phyloP scores from a whole-genome alignment of 2,888 invertebrate species.

The Megamerina dolium region DNA sequence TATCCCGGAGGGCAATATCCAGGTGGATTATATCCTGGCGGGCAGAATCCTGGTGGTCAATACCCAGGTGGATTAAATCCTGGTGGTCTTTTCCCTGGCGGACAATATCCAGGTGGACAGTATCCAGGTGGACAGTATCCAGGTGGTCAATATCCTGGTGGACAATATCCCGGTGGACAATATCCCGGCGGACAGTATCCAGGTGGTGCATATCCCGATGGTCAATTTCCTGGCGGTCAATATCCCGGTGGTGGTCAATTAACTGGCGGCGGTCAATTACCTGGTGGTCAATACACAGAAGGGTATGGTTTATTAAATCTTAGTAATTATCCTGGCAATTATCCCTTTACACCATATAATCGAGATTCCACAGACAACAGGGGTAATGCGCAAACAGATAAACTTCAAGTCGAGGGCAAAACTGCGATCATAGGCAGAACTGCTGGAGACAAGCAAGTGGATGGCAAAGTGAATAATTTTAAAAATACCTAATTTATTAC shows the following conservation, averaged over 20 bases:
- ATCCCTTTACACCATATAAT: neutral
- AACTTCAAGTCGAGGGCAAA: constrained; percentile 28
- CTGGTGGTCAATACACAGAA: constrained; percentile 30
- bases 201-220: constrained; percentile 11
- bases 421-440: constrained; percentile 23
- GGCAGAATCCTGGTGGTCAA: constrained; percentile 20
- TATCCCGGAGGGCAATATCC: constrained; percentile 22
- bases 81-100: constrained; percentile 13
- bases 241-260: constrained; percentile 20
- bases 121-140: constrained; percentile 23
- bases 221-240: constrained; percentile 21
- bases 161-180: constrained; percentile 15
- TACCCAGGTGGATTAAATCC: constrained; percentile 21
- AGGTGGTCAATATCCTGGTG: constrained; percentile 19
- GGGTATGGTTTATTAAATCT: constrained; percentile 32
- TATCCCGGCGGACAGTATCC: constrained; percentile 22
- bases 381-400: neutral
- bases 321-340: constrained; percentile 17
- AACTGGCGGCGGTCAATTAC: constrained; percentile 7
- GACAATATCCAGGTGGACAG: constrained; percentile 20
- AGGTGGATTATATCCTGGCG: constrained; percentile 15
- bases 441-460: constrained; percentile 21
- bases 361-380: neutral
- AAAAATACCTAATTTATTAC: too few relatives aligned
- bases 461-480: constrained; percentile 33